Conservation (phyloP, 2,888 invertebrate species). For the Caradrina kadenii region DNA sequence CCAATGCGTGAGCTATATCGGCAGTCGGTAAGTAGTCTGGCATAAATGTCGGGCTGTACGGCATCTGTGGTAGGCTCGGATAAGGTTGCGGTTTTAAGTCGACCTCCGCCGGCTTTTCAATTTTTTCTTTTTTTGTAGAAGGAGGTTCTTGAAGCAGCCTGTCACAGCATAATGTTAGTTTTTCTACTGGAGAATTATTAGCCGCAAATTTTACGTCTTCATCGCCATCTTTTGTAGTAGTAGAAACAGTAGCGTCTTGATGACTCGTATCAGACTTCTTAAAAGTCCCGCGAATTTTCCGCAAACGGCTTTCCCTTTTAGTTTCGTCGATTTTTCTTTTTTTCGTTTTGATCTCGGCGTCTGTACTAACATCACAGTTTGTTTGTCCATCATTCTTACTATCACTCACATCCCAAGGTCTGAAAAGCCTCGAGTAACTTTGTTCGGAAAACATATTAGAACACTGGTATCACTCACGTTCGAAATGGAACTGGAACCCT, state of each 20-base stretch:
- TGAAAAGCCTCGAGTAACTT: conserved; percentile 90
- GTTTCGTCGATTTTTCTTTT: conserved; percentile 75
- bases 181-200: conserved; percentile 80
- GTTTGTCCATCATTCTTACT: conserved; percentile 68
- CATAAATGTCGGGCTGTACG: conserved; percentile 74
- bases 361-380: conserved; percentile 59
- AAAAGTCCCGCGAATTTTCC: conserved; percentile 86
- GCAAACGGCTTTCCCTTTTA: conserved; percentile 82
- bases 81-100: conserved; percentile 53
- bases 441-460: conserved; percentile 82
- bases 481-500: conserved; percentile 84
- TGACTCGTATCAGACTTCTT: conserved; percentile 80
- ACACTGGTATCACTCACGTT: conserved; percentile 78
- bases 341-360: conserved; percentile 67
- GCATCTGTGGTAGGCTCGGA: conserved; percentile 56
- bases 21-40: conserved; percentile 83
- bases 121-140: conserved; percentile 63
- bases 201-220: conserved; percentile 65
- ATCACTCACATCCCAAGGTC: conserved; percentile 91
- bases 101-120: conserved; percentile 49
- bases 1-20: conserved; percentile 86
- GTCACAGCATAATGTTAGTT: conserved; percentile 82
- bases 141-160: conserved; percentile 78
- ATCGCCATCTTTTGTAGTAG: conserved; percentile 85
- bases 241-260: conserved; percentile 91